Conservation (phyloP, 2,113 vertebrate species). For the Aphyosemion australe region DNA sequence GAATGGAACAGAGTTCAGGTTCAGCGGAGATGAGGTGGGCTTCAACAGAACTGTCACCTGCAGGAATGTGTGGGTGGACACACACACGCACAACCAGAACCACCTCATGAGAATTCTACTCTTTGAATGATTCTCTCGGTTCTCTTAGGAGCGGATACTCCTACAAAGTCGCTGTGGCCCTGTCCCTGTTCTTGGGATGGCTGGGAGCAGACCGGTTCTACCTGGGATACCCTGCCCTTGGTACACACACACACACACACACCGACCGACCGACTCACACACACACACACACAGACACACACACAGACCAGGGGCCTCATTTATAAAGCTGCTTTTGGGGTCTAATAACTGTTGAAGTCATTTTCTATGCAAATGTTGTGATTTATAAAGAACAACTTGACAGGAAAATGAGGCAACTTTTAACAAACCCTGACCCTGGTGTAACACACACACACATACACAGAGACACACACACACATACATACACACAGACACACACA, state of each 20-base stretch:
- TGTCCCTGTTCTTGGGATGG: conserved; percentile 98
- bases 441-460: conserved; percentile 18
- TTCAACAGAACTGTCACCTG: conserved; percentile 89
- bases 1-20: conserved; percentile 85
- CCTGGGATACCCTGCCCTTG: conserved; percentile 94
- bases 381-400: too few species aligned
- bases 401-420: too few species aligned
- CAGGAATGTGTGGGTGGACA: conserved; percentile 91
- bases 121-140: neutral
- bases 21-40: conserved; percentile 88
- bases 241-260: conserved; percentile 64
- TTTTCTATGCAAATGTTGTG: too few species aligned
- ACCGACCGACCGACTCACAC: neutral
- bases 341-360: too few species aligned
- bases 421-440: conserved; percentile 96
- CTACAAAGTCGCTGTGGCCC: conserved; percentile 94
- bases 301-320: too few species aligned
- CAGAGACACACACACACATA: neutral
- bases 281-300: neutral
- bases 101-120: too few species aligned
- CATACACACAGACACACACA: neutral
- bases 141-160: conserved; percentile 90
- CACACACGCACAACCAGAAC: too few species aligned
- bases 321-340: too few species aligned
- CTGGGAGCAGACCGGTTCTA: conserved; percentile 97